phyloP scores from a whole-genome alignment of 2,888 invertebrate genomes.

The Macropis europaea region DNA sequence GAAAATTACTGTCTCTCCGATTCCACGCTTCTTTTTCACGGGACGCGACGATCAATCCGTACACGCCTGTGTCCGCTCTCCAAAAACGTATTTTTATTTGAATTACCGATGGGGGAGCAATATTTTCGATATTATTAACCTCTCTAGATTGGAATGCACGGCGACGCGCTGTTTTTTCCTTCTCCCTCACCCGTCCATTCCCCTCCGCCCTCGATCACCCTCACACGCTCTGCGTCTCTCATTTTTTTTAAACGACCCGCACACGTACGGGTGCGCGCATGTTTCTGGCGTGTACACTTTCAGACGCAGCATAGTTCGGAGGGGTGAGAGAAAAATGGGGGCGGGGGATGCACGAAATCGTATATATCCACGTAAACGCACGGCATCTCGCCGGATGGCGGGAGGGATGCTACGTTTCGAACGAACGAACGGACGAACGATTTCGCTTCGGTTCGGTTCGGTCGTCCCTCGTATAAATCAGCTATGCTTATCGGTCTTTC shows the following conservation, averaged over 20 bases:
- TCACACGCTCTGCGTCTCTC: background rate
- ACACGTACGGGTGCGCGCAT: background rate
- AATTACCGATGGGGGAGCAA: constrained; percentile 49
- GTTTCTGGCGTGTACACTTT: constrained; percentile 1
- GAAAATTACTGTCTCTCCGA: constrained; percentile 35
- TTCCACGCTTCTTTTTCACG: constrained; percentile 5
- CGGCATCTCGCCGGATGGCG: constrained; percentile 57
- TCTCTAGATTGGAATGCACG: constrained; percentile 38
- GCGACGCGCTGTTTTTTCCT: constrained; percentile 4
- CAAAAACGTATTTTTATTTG: constrained; percentile 44
- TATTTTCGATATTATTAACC: constrained; percentile 55
- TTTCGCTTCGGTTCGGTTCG: constrained; percentile 65
- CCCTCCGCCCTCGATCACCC: background rate
- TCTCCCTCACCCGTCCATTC: background rate
- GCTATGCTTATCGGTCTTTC: constrained; percentile 80
- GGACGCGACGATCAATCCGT: background rate
- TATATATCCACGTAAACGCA: constrained; percentile 72
- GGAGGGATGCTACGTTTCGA: constrained; percentile 53
- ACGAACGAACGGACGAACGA: constrained; percentile 68
- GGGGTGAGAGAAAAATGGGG: background rate
- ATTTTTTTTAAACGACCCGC: constrained; percentile 9
- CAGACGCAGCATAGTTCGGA: background rate
- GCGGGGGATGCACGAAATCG: constrained; percentile 29
- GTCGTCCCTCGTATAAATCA: constrained; percentile 78
- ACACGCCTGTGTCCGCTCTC: background rate